These are phyloP conservation scores for Aleiodes testaceus DNA, from an alignment of 2,888 invertebrate genomes.

Conservation along the genomic window DNA sequence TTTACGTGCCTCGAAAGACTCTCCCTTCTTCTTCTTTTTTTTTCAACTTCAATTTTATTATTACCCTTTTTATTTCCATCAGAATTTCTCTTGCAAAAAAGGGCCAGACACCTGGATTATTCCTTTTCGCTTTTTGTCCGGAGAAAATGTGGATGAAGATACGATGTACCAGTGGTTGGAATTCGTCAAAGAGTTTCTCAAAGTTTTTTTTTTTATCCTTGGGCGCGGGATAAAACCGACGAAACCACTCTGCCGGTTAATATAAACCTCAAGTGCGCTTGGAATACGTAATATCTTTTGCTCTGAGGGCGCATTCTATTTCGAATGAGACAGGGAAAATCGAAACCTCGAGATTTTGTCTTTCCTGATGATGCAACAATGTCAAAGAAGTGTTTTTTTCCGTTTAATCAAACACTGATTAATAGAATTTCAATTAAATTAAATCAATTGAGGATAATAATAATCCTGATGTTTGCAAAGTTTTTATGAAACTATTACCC, in stretches of 20 bases:
- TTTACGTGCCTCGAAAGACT: conserved; percentile 4
- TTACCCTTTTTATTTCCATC: neutral
- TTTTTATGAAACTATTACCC: neutral
- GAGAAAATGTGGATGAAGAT: neutral
- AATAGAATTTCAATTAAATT: too few relatives aligned
- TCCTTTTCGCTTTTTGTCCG: neutral
- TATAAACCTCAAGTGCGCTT: conserved; percentile 50
- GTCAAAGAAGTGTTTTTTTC: too few relatives aligned
- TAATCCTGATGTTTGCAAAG: neutral
- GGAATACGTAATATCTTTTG: conserved; percentile 51
- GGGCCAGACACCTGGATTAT: conserved; percentile 25
- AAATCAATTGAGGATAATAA: too few relatives aligned
- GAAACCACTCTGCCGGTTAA: conserved; percentile 50
- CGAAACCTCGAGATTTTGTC: neutral
- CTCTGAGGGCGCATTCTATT: neutral
- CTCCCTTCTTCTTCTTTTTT: neutral
- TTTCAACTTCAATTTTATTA: conserved; percentile 2
- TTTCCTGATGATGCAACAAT: too few relatives aligned
- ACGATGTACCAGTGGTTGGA: conserved; percentile 22
- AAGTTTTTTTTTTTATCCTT: conserved; percentile 49
- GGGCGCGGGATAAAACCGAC: conserved; percentile 43
- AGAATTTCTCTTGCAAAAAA: neutral
- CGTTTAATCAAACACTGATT: too few relatives aligned
- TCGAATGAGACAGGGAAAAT: neutral
- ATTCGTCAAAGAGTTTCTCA: conserved; percentile 53